Percentiles rank a stretch among this genome's conserved stretches.
Conservation (phyloP, 2,797 vertebrate species). For the Eospalax fontanierii region DNA sequence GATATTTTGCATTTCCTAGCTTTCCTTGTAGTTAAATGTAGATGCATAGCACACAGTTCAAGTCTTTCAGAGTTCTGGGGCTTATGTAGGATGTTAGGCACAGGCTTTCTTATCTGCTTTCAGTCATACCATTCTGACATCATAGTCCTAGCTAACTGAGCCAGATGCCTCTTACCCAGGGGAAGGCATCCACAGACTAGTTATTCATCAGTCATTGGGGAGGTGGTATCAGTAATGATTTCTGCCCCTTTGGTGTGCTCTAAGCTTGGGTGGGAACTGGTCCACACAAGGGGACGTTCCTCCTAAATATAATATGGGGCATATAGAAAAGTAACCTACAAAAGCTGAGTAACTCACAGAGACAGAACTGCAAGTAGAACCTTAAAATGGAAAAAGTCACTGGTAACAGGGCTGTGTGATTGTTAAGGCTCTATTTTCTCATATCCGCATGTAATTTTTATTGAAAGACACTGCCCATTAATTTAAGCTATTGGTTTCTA, state of each 20-base stretch:
- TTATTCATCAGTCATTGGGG: neutral
- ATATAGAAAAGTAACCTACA: neutral
- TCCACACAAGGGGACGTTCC: neutral
- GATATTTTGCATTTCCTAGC: neutral
- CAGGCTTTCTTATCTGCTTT: neutral
- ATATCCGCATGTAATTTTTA: neutral
- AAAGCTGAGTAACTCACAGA: neutral
- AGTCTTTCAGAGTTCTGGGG: neutral
- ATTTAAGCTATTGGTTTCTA: neutral
- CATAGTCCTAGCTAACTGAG: neutral
- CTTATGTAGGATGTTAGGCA: neutral
- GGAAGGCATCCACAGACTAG: neutral
- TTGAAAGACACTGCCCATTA: neutral
- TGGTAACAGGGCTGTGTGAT: neutral
- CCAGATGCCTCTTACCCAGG: neutral
- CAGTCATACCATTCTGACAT: neutral
- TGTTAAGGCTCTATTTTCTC: neutral
- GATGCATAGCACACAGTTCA: neutral
- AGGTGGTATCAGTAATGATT: neutral
- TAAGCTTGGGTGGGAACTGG: neutral
- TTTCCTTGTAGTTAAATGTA: neutral
- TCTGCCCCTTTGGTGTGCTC: neutral
- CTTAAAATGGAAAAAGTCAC: neutral
- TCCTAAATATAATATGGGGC: neutral
- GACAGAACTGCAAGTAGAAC: neutral